Percentiles rank a stretch among this genome's conserved stretches.
These are phyloP conservation scores for Liasis olivaceus DNA, from an alignment of 2,797 vertebrate species.

Conservation along the genomic window DNA sequence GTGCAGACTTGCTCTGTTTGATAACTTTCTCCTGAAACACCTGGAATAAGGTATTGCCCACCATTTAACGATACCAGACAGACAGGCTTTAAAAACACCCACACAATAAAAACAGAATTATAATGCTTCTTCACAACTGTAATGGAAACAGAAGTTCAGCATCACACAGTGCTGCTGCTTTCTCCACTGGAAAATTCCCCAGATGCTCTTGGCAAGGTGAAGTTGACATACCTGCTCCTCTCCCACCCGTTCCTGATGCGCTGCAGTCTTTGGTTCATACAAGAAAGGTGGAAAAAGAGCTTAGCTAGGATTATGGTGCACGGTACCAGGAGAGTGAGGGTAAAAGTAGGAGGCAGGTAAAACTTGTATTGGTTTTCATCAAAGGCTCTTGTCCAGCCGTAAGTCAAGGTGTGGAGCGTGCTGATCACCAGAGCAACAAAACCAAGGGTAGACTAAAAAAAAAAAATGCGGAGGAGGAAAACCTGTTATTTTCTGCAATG, in stretches of 20 bases:
- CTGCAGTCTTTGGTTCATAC: slow-evolving; percentile 75
- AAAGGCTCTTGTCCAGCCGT: slow-evolving; percentile 85
- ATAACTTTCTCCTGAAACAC: slow-evolving; percentile 26
- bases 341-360: slow-evolving; percentile 85
- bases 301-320: slow-evolving; percentile 80
- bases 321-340: slow-evolving; percentile 82
- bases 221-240: slow-evolving; percentile 65
- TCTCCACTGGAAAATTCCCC: slow-evolving; percentile 63
- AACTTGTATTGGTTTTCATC: slow-evolving; percentile 79
- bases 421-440: slow-evolving; percentile 81
- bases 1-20: slow-evolving; percentile 8
- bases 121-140: slow-evolving; percentile 38
- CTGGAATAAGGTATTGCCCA: slow-evolving; percentile 43
- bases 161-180: slow-evolving; percentile 75
- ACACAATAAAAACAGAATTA: slow-evolving; percentile 25
- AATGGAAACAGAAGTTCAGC: background rate
- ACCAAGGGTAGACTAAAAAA: slow-evolving; percentile 83
- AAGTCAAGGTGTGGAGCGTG: slow-evolving; percentile 84
- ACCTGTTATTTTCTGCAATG: background rate
- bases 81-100: background rate
- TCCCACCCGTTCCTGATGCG: slow-evolving; percentile 89
- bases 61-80: slow-evolving; percentile 35
- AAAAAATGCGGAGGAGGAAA: background rate
- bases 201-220: slow-evolving; percentile 33
- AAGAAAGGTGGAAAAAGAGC: slow-evolving; percentile 79